A percentile compares a stretch with the other conserved stretches of the same genome.
phyloP scores from a whole-genome alignment of 2,113 vertebrate species.

The Varanus salvator region DNA sequence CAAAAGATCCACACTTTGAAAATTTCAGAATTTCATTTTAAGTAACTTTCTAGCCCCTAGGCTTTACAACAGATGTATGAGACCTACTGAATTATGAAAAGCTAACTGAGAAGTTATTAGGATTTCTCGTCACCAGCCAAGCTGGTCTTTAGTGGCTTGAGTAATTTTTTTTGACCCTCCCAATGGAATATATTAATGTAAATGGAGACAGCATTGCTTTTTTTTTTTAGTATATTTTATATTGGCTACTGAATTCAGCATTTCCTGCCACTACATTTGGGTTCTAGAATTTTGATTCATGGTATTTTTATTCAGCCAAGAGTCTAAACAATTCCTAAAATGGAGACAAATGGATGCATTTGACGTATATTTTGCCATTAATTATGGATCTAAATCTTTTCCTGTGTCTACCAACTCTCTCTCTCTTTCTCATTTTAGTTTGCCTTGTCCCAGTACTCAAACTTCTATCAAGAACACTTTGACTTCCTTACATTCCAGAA shows the following conservation, averaged over 20 bases:
- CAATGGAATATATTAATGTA: not conserved
- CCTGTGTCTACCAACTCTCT: not conserved
- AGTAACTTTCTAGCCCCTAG: not conserved
- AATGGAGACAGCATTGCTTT: not conserved
- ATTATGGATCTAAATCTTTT: not conserved
- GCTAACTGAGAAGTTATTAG: not conserved
- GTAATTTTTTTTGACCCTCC: not conserved
- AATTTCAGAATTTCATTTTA: not conserved
- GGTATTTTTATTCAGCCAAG: not conserved
- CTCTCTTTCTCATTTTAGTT: constrained; percentile 50
- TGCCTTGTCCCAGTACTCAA: constrained; percentile 66
- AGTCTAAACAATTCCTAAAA: not conserved
- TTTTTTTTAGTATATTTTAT: not conserved
- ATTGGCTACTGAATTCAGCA: not conserved
- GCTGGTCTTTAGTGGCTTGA: not conserved
- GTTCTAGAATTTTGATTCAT: not conserved
- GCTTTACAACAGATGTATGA: not conserved
- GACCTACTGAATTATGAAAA: not conserved
- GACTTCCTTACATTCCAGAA: constrained; percentile 47
- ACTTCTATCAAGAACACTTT: constrained; percentile 45
- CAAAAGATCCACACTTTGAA: not conserved
- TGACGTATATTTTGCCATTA: not conserved
- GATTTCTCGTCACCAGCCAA: not conserved
- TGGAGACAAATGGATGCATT: not conserved
- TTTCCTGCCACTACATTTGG: not conserved